phyloP scores from a whole-genome alignment of 2,888 invertebrate genomes.

The Uloborus plumipes region DNA sequence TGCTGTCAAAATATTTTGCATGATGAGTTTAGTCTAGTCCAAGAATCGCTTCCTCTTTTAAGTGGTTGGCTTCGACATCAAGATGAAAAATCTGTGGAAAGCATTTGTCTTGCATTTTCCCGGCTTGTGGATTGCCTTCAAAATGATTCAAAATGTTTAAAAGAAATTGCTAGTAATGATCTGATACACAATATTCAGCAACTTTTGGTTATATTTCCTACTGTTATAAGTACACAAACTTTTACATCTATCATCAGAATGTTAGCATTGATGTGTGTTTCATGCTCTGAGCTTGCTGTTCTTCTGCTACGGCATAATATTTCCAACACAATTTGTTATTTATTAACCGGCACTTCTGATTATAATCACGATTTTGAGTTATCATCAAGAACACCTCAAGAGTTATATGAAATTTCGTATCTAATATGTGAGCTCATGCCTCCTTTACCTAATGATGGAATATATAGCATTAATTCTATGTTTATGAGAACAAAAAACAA shows the following conservation, averaged over 20 bases:
- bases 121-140: slow-evolving; percentile 97
- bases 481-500: slow-evolving; percentile 74
- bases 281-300: slow-evolving; percentile 93
- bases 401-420: slow-evolving; percentile 96
- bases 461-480: slow-evolving; percentile 92
- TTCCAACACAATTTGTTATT: slow-evolving; percentile 92
- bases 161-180: slow-evolving; percentile 93
- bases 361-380: slow-evolving; percentile 48
- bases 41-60: slow-evolving; percentile 87
- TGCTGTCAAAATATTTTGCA: slow-evolving; percentile 94
- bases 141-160: slow-evolving; percentile 87
- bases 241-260: slow-evolving; percentile 97
- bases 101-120: slow-evolving; percentile 97
- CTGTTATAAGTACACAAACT: slow-evolving; percentile 92
- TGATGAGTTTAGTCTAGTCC: slow-evolving; percentile 94
- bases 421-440: slow-evolving; percentile 97
- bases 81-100: slow-evolving; percentile 98
- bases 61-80: slow-evolving; percentile 80
- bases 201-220: slow-evolving; percentile 80
- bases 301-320: slow-evolving; percentile 93
- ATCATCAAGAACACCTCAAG: slow-evolving; percentile 91
- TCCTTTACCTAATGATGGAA: slow-evolving; percentile 91
- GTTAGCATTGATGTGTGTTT: slow-evolving; percentile 95
- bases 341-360: slow-evolving; percentile 77
- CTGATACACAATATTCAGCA: slow-evolving; percentile 94